Evolutionary conservation across 2,113 vertebrate genomes (phyloP).

Genomic region (Pogonocichla stellata): DNA sequence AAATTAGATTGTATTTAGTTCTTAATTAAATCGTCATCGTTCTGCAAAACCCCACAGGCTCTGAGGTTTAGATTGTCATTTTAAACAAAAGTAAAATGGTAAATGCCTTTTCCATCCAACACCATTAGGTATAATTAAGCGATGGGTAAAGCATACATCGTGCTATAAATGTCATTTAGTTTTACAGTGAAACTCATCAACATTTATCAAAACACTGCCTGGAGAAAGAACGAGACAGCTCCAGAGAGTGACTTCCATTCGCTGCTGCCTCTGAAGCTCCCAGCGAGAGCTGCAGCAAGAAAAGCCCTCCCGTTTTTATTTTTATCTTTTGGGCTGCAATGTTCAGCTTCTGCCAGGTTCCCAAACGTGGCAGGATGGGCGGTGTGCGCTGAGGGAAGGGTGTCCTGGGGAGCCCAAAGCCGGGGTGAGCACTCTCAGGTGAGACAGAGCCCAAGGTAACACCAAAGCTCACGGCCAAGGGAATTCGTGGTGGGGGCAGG

Average conservation of each 20-base stretch:
- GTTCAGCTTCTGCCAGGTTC: neutral
- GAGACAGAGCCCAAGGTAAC: fast-evolving
- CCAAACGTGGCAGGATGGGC: fast-evolving
- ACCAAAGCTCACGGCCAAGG: neutral
- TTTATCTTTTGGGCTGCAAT: neutral
- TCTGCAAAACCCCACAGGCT: slow-evolving; percentile 42
- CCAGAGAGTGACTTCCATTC: slow-evolving; percentile 26
- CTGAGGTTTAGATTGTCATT: slow-evolving; percentile 65
- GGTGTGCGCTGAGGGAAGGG: fast-evolving
- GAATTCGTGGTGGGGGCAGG: neutral
- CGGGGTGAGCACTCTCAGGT: neutral
- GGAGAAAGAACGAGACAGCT: slow-evolving; percentile 66
- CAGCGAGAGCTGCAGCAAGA: neutral
- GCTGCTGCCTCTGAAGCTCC: slow-evolving; percentile 58
- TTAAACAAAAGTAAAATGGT: slow-evolving; percentile 72
- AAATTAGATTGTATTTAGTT: slow-evolving; percentile 63
- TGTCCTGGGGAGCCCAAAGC: neutral
- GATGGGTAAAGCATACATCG: slow-evolving; percentile 68
- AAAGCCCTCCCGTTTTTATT: neutral
- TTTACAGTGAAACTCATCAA: slow-evolving; percentile 81
- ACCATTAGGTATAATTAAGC: slow-evolving; percentile 78
- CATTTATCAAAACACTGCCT: slow-evolving; percentile 80
- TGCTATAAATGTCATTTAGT: slow-evolving; percentile 77
- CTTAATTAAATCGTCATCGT: slow-evolving; percentile 74
- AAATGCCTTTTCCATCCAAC: slow-evolving; percentile 70